Percentiles rank a stretch among this genome's conserved stretches.
phyloP scores from a whole-genome alignment of 2,113 vertebrate species.

The Tautogolabrus adspersus region DNA sequence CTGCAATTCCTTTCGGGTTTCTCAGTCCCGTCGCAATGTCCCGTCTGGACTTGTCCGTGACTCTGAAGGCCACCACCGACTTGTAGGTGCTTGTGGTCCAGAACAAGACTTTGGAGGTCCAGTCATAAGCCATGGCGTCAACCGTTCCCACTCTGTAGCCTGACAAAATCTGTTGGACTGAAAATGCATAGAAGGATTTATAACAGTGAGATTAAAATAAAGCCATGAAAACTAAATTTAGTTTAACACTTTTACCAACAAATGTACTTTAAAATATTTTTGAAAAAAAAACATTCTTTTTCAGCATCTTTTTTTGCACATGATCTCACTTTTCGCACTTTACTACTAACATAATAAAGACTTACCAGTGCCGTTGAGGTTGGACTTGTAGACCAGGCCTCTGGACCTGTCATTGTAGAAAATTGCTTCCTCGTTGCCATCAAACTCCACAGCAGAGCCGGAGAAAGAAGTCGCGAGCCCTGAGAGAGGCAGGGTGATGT shows the following conservation, averaged over 20 bases:
- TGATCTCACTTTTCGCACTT: neutral
- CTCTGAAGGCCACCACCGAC: conserved; percentile 70
- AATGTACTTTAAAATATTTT: too few species aligned
- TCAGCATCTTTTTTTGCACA: too few species aligned
- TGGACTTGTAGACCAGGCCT: conserved; percentile 77
- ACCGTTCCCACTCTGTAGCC: conserved; percentile 70
- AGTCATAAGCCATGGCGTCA: conserved; percentile 82
- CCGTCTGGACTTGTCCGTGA: conserved; percentile 75
- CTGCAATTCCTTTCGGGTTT: conserved; percentile 76
- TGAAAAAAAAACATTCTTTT: too few species aligned
- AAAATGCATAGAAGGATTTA: conserved; percentile 6
- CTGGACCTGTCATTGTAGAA: conserved; percentile 76
- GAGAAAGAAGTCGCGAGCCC: conserved; percentile 61
- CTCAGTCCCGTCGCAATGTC: conserved; percentile 73
- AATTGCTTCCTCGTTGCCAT: conserved; percentile 62
- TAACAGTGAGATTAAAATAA: neutral
- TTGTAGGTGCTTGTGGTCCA: conserved; percentile 75
- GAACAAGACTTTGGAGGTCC: conserved; percentile 82
- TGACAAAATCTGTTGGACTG: conserved; percentile 76
- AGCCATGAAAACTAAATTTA: neutral
- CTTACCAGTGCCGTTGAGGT: conserved; percentile 77
- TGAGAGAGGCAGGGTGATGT: conserved; percentile 75
- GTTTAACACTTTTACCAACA: too few species aligned
- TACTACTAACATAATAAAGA: neutral
- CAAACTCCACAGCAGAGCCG: conserved; percentile 79